phyloP scores from a whole-genome alignment of 2,113 vertebrate genomes.

The Pelecanoides urinatrix region DNA sequence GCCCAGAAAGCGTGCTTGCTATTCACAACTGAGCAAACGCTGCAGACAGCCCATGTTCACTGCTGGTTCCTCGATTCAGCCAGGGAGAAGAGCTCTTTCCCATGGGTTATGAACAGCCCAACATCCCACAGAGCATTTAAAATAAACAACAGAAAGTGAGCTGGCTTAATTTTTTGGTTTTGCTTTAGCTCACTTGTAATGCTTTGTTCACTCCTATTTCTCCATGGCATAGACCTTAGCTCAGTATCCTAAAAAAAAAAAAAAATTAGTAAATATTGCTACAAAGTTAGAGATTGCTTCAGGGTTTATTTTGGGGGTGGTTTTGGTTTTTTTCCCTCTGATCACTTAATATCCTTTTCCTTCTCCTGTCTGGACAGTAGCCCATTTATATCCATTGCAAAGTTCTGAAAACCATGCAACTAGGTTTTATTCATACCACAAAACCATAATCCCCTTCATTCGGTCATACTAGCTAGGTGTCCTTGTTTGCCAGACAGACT shows the following conservation, averaged over 20 bases:
- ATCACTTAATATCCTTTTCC: neutral
- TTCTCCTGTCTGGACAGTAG: neutral
- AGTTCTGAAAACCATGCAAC: neutral
- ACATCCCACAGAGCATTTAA: neutral
- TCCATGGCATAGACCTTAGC: neutral
- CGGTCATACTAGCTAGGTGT: rapidly evolving
- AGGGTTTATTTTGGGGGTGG: neutral
- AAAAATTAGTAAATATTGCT: neutral
- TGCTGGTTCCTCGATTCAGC: neutral
- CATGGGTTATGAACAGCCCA: neutral
- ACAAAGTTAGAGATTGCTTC: neutral
- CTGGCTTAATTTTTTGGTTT: neutral
- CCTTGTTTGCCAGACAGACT: neutral
- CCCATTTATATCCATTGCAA: neutral
- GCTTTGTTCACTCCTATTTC: neutral
- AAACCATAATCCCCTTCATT: neutral
- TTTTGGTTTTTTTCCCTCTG: neutral
- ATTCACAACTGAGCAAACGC: neutral
- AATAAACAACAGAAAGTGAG: neutral
- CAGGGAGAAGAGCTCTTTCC: neutral
- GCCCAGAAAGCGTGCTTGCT: neutral
- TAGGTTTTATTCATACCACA: neutral
- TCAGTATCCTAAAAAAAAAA: neutral
- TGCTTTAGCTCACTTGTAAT: neutral
- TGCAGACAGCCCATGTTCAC: rapidly evolving